These are phyloP conservation scores for Triplophysa rosa DNA, from an alignment of 2,113 vertebrate species.

Conservation along the genomic window DNA sequence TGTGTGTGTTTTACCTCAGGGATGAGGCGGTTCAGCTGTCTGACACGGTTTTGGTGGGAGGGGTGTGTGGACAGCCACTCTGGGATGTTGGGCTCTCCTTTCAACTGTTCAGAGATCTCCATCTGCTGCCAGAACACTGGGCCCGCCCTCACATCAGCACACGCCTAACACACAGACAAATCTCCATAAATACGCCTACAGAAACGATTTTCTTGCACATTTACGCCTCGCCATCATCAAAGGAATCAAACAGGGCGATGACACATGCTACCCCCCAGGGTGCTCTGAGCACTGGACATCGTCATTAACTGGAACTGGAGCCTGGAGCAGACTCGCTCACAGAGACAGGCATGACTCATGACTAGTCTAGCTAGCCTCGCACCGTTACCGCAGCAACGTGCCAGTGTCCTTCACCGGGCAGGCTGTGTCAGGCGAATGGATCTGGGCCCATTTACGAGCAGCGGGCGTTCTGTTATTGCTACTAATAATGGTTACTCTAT, in stretches of 20 bases:
- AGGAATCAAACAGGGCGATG: not conserved
- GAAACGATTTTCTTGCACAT: constrained; percentile 2
- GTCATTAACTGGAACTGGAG: constrained; percentile 25
- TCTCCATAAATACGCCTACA: constrained; percentile 3
- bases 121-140: constrained; percentile 94
- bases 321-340: constrained; percentile 10
- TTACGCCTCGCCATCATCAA: not conserved
- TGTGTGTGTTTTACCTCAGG: constrained; percentile 80
- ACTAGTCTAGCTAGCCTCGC: constrained; percentile 1
- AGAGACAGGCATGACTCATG: constrained; percentile 25
- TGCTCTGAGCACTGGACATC: constrained; percentile 6
- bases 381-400: constrained; percentile 41
- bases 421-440: not conserved
- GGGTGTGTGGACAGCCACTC: constrained; percentile 97
- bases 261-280: not conserved
- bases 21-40: constrained; percentile 82
- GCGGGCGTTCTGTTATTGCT: constrained; percentile 12
- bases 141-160: constrained; percentile 88
- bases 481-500: constrained; percentile 27
- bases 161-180: constrained; percentile 76
- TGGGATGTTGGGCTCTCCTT: constrained; percentile 73
- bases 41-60: constrained; percentile 84
- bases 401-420: constrained; percentile 14
- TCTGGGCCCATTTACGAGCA: constrained; percentile 26
- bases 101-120: constrained; percentile 77